A percentile compares a stretch with the other conserved stretches of the same genome.
phyloP scores from a whole-genome alignment of 2,888 invertebrate genomes.

The Standfussiana lucernea region DNA sequence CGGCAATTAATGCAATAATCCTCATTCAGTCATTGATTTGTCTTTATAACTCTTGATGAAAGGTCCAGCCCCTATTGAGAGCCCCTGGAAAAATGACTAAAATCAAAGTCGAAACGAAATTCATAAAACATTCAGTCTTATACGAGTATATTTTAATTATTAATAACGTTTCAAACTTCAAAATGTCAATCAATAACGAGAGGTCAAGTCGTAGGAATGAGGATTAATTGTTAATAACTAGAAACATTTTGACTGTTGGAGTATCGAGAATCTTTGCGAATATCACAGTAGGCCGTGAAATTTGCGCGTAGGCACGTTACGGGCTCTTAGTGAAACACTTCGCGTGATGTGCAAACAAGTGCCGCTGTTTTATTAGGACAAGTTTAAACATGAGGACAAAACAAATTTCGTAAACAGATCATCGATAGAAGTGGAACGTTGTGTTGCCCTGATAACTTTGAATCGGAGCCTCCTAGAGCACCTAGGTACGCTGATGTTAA shows the following conservation, averaged over 20 bases:
- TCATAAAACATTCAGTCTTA: slow-evolving; percentile 29
- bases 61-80: neutral
- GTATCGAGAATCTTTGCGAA: slow-evolving; percentile 62
- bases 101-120: slow-evolving; percentile 16
- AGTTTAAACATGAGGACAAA: slow-evolving; percentile 58
- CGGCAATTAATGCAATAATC: neutral
- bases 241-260: slow-evolving; percentile 74
- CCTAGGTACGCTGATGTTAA: neutral
- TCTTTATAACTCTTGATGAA: slow-evolving; percentile 17
- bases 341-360: slow-evolving; percentile 72
- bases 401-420: slow-evolving; percentile 52
- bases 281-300: slow-evolving; percentile 81
- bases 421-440: slow-evolving; percentile 22
- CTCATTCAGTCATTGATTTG: slow-evolving; percentile 7
- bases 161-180: slow-evolving; percentile 61
- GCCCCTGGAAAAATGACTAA: neutral
- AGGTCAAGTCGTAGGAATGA: slow-evolving; percentile 68
- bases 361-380: slow-evolving; percentile 74
- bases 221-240: slow-evolving; percentile 77
- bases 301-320: slow-evolving; percentile 82
- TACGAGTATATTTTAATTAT: slow-evolving; percentile 59
- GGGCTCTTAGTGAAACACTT: slow-evolving; percentile 74
- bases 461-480: neutral
- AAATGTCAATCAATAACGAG: slow-evolving; percentile 71
- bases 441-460: slow-evolving; percentile 1